These are phyloP conservation scores for Ficedula albicollis DNA, from an alignment of 2,797 vertebrate genomes.

Conservation along the genomic window DNA sequence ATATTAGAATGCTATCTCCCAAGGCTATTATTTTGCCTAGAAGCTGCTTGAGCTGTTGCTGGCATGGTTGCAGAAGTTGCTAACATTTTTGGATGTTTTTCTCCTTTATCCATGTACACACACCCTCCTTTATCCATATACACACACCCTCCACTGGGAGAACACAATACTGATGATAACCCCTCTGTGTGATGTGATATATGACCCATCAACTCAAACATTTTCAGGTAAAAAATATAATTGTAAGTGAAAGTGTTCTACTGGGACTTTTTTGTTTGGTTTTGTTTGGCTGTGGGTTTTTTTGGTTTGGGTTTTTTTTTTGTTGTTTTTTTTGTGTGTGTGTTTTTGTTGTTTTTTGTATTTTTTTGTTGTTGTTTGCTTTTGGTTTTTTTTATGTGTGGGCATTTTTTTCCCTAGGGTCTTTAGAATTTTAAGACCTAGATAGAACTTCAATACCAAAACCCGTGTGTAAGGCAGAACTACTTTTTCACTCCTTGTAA, in stretches of 20 bases:
- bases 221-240: background rate
- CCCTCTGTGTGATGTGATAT: background rate
- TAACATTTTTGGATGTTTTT: background rate
- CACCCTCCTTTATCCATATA: rapidly evolving
- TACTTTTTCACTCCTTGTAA: background rate
- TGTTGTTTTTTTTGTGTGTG: background rate
- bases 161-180: background rate
- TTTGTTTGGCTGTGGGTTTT: background rate
- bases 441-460: background rate
- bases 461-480: background rate
- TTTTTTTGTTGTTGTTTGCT: no score
- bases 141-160: background rate
- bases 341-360: no score
- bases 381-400: no score
- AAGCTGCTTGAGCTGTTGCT: background rate
- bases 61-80: background rate
- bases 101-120: background rate
- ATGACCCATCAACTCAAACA: background rate
- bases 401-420: background rate
- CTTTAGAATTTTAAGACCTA: background rate
- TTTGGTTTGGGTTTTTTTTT: background rate
- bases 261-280: rapidly evolving
- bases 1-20: background rate
- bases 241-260: background rate
- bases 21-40: background rate